Evolutionary conservation across 2,888 invertebrate genomes (phyloP).

Genomic region (Drosophila nr. medialis): DNA sequence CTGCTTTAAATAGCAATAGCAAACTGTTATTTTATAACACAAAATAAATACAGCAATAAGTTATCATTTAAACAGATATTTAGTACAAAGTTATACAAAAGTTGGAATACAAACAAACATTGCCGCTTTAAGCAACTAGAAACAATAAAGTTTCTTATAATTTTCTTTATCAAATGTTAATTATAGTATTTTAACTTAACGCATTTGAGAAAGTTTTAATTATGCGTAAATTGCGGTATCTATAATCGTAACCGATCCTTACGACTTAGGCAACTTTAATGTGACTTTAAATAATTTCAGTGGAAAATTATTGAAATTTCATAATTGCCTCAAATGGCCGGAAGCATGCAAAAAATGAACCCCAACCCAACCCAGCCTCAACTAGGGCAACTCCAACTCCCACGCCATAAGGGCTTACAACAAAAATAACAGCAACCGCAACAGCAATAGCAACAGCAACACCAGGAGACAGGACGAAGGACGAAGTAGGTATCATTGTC

Average conservation of each 20-base stretch:
- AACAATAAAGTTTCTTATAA: neutral
- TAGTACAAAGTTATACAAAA: neutral
- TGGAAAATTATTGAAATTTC: slow-evolving; percentile 68
- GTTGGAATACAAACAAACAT: neutral
- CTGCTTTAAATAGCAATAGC: neutral
- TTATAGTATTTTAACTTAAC: slow-evolving; percentile 31
- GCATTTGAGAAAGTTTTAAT: slow-evolving; percentile 39
- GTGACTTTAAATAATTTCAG: slow-evolving; percentile 63
- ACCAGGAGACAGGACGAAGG: neutral
- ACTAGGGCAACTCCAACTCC: neutral
- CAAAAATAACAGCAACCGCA: slow-evolving; percentile 33
- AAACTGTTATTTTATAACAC: neutral
- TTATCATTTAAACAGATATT: neutral
- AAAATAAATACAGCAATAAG: neutral
- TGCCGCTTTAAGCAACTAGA: neutral
- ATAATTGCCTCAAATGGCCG: slow-evolving; percentile 71
- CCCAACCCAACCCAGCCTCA: slow-evolving; percentile 6
- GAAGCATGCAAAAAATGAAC: slow-evolving; percentile 37
- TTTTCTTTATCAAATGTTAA: slow-evolving; percentile 6
- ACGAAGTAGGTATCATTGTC: slow-evolving; percentile 42
- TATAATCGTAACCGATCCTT: slow-evolving; percentile 16
- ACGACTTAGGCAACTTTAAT: slow-evolving; percentile 29
- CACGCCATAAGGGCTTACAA: slow-evolving; percentile 27
- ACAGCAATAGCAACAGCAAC: slow-evolving; percentile 10
- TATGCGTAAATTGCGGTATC: slow-evolving; percentile 24